phyloP scores from a whole-genome alignment of 2,113 vertebrate species.

The Bufo bufo region DNA sequence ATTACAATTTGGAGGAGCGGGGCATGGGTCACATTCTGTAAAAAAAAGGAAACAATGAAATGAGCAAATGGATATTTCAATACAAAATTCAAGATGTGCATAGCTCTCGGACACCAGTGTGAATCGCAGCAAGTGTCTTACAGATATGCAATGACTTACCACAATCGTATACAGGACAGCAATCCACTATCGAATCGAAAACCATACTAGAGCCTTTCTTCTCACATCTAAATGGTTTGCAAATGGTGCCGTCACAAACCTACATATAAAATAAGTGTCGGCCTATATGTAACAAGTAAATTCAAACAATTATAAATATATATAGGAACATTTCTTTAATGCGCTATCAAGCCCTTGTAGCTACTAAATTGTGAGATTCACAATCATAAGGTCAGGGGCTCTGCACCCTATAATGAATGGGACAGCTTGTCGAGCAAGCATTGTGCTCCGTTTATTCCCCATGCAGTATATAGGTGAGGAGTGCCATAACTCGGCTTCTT shows the following conservation, averaged over 20 bases:
- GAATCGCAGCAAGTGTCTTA: not conserved
- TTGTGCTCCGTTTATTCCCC: too few relatives aligned
- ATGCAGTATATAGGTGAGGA: too few relatives aligned
- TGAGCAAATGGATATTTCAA: not conserved
- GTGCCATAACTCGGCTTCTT: too few relatives aligned
- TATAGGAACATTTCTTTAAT: too few relatives aligned
- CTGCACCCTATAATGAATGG: too few relatives aligned
- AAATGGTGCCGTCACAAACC: not conserved
- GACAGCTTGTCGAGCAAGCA: too few relatives aligned
- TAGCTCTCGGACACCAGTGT: not conserved
- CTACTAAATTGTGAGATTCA: too few relatives aligned
- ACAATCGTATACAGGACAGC: not conserved
- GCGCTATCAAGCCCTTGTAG: too few relatives aligned
- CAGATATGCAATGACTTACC: not conserved
- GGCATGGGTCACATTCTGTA: constrained; percentile 22
- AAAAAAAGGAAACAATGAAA: not conserved
- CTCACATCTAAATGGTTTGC: not conserved
- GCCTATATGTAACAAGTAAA: not conserved
- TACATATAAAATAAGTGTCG: not conserved
- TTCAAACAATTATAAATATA: not conserved
- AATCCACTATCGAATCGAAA: not conserved
- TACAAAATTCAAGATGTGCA: not conserved
- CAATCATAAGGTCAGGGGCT: too few relatives aligned
- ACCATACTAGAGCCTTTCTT: not conserved
- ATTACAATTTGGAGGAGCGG: not conserved